Conservation (phyloP, 2,113 vertebrate species). For the Cyanoderma ruficeps region DNA sequence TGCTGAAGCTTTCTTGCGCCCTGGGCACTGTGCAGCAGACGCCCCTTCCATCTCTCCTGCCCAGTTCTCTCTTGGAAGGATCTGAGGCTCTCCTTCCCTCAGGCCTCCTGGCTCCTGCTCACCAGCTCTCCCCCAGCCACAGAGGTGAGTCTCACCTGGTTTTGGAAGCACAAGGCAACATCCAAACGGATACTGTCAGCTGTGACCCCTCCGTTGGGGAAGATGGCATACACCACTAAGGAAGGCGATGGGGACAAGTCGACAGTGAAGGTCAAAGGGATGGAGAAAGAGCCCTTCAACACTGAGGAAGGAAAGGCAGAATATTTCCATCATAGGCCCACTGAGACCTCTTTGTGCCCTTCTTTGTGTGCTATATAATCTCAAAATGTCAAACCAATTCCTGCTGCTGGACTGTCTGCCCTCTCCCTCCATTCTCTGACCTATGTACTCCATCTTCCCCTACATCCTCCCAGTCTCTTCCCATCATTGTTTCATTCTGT, state of each 20-base stretch:
- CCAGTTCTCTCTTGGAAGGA: not conserved
- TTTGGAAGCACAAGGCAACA: constrained; percentile 80
- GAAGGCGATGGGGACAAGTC: constrained; percentile 74
- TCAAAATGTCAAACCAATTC: not conserved
- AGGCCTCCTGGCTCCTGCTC: not conserved
- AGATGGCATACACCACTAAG: constrained; percentile 75
- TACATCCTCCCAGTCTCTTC: not conserved
- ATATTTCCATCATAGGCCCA: not conserved
- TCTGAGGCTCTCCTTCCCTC: not conserved
- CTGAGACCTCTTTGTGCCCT: not conserved
- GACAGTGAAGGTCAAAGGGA: constrained; percentile 74
- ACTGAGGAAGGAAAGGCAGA: constrained; percentile 49
- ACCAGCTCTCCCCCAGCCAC: not conserved
- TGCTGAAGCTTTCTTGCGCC: not conserved
- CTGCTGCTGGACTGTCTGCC: not conserved
- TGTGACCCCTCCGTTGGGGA: constrained; percentile 75
- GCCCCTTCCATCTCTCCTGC: not conserved
- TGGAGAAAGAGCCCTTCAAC: constrained; percentile 70
- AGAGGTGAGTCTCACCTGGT: constrained; percentile 71
- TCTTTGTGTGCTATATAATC: not conserved
- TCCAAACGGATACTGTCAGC: constrained; percentile 73
- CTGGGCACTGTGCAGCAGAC: not conserved
- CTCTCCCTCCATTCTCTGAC: not conserved
- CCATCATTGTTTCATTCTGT: not conserved
- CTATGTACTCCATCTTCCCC: not conserved